Evolutionary conservation across 2,797 vertebrate genomes (phyloP), one percentile per base, ranked within the genome.

Genomic region (Sparus aurata): DNA sequence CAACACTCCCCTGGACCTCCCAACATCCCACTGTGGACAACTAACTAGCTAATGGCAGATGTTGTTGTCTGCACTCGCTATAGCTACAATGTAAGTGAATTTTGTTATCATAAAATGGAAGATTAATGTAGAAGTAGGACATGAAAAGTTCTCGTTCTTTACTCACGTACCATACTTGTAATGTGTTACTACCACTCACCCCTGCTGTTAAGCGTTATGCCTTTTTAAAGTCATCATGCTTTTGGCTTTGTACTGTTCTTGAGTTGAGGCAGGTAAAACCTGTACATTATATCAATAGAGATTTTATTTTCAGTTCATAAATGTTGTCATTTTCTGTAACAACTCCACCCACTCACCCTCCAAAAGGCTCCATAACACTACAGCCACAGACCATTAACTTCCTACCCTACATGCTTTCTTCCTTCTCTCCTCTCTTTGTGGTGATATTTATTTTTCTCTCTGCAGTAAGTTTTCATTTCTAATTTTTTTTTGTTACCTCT

Each of bases 341-440:
- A 53, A 25, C 45, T 60, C 47, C 50, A 58, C 74, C 80, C 38
- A 25, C 71, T 71, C 69, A 57, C n/a, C 30, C 34, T 80, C 23
- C 50, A 38, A 34, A 43, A 63, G 53, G 65, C 71, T 80, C 69
- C 55, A 54, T 58, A 54, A 54, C 58, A 72, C 52, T 57, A 75
- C 61, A 23, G 65, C 45, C 69, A 80, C 80, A 79, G 65, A 73
- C 69, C 77, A 83, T 83, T 79, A 79, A 68, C 55, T 83, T 71
- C 25, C 59, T 52, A 20, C 38, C 7, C n/a, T 41, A 17, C 55
- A 59, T 54, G 18, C 41, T 58, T 47, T 49, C 17, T 60, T 25
- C 6, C 38, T 23, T 66, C 1, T 64, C 41, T 45, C 12, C 34
- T 66, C 41, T 60, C 17, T 52, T 30, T 82, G 55, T 73, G 20